Evolutionary conservation across 2,113 vertebrate genomes (phyloP).

Genomic region (Microcebus murinus): DNA sequence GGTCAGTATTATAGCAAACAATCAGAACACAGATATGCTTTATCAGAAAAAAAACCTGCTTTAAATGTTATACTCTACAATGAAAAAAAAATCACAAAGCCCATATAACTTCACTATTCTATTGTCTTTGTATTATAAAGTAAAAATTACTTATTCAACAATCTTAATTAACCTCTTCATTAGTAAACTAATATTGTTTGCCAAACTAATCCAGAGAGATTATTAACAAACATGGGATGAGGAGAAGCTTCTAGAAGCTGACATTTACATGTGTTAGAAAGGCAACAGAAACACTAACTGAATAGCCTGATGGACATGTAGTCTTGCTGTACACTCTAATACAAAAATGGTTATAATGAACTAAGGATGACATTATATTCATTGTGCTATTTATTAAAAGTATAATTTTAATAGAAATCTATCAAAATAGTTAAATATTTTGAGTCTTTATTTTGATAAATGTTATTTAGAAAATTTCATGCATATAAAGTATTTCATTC

Average conservation of each 20-base stretch:
- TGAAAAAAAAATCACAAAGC: background rate
- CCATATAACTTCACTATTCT: background rate
- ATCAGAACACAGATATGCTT: background rate
- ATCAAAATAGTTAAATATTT: background rate
- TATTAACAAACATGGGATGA: background rate
- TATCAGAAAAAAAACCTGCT: slow-evolving; percentile 1
- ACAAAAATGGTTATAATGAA: background rate
- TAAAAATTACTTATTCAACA: background rate
- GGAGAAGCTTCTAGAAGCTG: background rate
- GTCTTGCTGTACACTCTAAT: background rate
- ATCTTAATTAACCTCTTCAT: background rate
- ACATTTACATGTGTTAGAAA: background rate
- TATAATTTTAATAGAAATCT: background rate
- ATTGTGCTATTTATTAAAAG: background rate
- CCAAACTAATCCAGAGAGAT: background rate
- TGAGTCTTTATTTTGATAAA: background rate
- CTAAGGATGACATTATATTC: background rate
- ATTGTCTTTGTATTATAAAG: background rate
- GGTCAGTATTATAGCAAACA: background rate
- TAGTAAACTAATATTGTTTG: background rate
- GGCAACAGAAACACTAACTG: background rate
- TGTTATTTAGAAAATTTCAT: background rate
- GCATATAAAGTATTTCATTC: background rate
- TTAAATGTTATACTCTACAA: background rate
- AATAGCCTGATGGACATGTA: background rate